Evolutionary conservation across 2,888 invertebrate species (phyloP), one percentile per base, ranked within the genome.

Genomic region (Caenorhabditis virilis): DNA sequence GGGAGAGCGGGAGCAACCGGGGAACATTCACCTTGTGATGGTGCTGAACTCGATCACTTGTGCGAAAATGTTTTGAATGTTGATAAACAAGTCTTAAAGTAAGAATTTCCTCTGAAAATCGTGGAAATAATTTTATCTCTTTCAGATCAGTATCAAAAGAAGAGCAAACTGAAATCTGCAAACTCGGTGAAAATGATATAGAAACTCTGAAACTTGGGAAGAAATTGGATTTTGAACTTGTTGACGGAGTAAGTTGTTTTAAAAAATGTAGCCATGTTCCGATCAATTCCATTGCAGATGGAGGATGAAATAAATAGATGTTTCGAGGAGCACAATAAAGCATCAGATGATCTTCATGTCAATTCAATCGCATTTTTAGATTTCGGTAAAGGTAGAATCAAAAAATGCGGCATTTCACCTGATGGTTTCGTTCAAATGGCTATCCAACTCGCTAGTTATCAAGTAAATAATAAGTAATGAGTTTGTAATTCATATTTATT

Each of bases 371-470:
- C 79, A 1, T 69, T 69, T 57, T 60, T 65, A 48, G 71, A 76
- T 33, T 83, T 71, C 49, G 82, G 80, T 41, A 82, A 78, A 58
- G 80, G 77, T 30, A 91, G 94, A 83, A 93, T 97, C 90, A 97
- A 97, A 86, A 89, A 89, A 54, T 92, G 92, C 81, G 89, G 89
- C 53, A 88, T 93, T 50, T 93, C 93, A 43, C 97, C 97, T 0
- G 97, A 97, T 86, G 95, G 95, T n/a, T 97, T 89, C 84, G 90
- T 97, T 76, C 97, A 97, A 86, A 90, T 97, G 90, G 91, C 93
- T 1, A 88, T 97, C 22, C 97, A 97, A 84, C 85, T 97, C 75
- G 93, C 95, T 1, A 95, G 95, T 84, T 94, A 67, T 42, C 57
- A 62, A 42, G 72, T 72, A 27, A 42, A 41, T 22, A 2, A 18